Percentiles rank a stretch among this genome's conserved stretches.
Evolutionary conservation across 2,797 vertebrate species (phyloP).

Genomic region (Pachyuromys duprasi): DNA sequence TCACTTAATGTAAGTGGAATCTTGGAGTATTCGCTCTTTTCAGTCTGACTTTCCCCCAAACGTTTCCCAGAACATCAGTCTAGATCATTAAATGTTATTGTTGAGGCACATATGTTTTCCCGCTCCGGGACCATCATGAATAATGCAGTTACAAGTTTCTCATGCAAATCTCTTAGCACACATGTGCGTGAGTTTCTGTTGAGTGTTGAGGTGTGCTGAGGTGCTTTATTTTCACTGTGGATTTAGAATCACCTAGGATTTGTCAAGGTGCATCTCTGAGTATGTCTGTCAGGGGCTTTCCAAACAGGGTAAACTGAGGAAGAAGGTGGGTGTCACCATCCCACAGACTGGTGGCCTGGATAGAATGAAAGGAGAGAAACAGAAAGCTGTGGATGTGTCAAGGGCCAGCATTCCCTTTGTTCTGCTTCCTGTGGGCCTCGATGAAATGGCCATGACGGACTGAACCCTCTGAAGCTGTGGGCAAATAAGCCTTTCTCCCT

Average conservation of each 20-base stretch:
- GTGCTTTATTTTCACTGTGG: background rate
- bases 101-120: background rate
- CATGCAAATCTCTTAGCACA: background rate
- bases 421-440: background rate
- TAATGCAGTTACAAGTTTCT: background rate
- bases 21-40: background rate
- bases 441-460: background rate
- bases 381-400: background rate
- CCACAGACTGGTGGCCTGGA: background rate
- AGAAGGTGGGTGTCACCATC: background rate
- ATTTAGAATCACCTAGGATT: background rate
- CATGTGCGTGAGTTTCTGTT: background rate
- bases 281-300: background rate
- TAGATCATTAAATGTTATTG: background rate
- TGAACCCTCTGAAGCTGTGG: background rate
- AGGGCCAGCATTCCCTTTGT: background rate
- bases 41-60: background rate
- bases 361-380: too few species aligned
- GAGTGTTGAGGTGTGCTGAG: background rate
- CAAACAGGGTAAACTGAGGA: background rate
- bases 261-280: background rate
- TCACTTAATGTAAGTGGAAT: slow-evolving; percentile 25
- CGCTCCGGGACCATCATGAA: background rate
- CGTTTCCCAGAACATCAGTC: background rate
- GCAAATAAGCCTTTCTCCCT: background rate